A percentile compares a stretch with the other conserved stretches of the same genome.
These are phyloP conservation scores for Trematocara stigmaticum DNA, from an alignment of 2,113 vertebrate genomes.

Conservation along the genomic window DNA sequence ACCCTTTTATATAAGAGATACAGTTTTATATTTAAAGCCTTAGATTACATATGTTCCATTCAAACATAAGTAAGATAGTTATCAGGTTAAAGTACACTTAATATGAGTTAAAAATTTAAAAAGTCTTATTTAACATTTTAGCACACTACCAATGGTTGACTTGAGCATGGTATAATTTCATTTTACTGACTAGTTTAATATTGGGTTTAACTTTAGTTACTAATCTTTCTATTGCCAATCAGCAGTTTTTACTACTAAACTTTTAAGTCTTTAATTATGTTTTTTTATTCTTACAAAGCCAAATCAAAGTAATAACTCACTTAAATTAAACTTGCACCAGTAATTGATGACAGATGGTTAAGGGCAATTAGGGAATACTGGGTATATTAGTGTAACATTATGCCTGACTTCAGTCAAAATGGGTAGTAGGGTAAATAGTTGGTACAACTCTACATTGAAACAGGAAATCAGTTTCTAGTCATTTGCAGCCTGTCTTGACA, in stretches of 20 bases:
- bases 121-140: neutral
- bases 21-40: neutral
- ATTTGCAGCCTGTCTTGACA: neutral
- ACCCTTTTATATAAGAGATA: neutral
- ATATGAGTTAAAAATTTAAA: neutral
- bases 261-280: conserved; percentile 81
- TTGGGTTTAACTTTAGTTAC: neutral
- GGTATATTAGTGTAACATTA: neutral
- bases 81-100: neutral
- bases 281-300: conserved; percentile 68
- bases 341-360: neutral
- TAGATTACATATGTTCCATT: neutral
- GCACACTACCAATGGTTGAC: neutral
- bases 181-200: neutral
- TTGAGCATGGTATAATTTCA: neutral
- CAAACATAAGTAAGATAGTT: neutral
- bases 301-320: neutral
- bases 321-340: neutral
- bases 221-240: conserved; percentile 43
- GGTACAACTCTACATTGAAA: neutral
- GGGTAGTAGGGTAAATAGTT: neutral
- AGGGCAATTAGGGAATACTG: neutral
- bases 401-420: neutral
- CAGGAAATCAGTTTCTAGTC: neutral
- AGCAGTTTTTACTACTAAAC: conserved; percentile 68